Conservation (phyloP, 2,888 invertebrate genomes). For the Lymantria dispar region DNA sequence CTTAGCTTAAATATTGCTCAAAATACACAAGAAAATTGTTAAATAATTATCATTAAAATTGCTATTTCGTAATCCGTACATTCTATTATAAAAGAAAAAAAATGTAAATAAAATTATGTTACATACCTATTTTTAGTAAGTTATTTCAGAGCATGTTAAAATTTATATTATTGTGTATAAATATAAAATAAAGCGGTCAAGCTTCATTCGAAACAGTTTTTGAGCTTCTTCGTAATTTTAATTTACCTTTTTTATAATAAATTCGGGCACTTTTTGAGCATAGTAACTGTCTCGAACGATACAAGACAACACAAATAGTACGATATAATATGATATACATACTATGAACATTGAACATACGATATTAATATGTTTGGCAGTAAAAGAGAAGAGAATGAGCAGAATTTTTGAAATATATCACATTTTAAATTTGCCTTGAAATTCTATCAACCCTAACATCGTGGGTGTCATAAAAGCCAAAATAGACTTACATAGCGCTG, state of each 20-base stretch:
- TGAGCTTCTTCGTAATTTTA: no score
- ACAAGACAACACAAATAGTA: not conserved
- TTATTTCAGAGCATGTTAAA: not conserved
- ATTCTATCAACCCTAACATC: conserved; percentile 1
- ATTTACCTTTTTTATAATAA: no score
- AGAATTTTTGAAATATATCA: conserved; percentile 24
- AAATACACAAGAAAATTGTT: not conserved
- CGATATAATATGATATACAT: no score
- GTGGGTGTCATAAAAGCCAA: no score
- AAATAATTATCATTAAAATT: not conserved
- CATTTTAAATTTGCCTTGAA: conserved; percentile 22
- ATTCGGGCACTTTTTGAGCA: not conserved
- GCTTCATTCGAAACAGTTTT: no score
- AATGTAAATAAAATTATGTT: not conserved
- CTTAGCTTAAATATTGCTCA: conserved; percentile 14
- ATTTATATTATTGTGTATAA: not conserved
- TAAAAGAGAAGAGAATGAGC: conserved; percentile 15
- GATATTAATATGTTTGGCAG: not conserved
- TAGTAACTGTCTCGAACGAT: not conserved
- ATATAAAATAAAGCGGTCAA: not conserved
- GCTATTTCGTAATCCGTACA: no score
- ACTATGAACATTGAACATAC: not conserved
- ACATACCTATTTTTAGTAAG: no score
- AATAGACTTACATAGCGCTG: no score
- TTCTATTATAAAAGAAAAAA: not conserved